These are phyloP conservation scores for Dolichomitus sp. DNA, from an alignment of 2,888 invertebrate genomes.

Conservation along the genomic window DNA sequence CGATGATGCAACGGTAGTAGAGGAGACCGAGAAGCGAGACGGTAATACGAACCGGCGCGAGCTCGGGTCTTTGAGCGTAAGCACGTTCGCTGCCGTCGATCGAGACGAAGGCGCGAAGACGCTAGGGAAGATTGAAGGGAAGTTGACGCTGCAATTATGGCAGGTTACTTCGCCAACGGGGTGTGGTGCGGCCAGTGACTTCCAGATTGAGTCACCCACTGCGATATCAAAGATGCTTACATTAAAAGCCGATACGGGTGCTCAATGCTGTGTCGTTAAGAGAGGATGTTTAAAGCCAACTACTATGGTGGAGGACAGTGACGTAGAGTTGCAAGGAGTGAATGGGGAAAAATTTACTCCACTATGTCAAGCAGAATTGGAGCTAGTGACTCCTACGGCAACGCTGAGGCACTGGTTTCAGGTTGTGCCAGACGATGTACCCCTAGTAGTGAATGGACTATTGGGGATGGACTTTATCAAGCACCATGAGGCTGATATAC, in stretches of 20 bases:
- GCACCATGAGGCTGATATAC: not conserved
- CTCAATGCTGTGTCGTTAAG: too few relatives aligned
- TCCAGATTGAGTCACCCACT: not conserved
- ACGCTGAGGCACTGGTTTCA: not conserved
- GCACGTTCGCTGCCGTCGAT: too few relatives aligned
- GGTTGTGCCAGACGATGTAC: not conserved
- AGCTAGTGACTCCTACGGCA: not conserved
- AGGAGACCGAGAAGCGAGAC: too few relatives aligned
- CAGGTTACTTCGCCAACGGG: not conserved
- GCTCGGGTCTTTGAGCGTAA: too few relatives aligned
- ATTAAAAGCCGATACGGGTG: too few relatives aligned
- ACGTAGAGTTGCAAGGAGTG: not conserved
- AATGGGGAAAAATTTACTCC: not conserved
- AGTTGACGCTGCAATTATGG: not conserved
- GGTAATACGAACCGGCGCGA: too few relatives aligned
- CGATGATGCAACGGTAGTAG: not conserved
- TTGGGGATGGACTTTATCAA: not conserved
- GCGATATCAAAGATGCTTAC: not conserved
- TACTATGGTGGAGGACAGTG: not conserved
- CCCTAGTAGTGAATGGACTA: not conserved
- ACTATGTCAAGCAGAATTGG: not conserved
- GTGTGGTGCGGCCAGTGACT: not conserved
- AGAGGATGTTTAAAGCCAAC: too few relatives aligned
- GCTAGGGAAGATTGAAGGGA: not conserved
- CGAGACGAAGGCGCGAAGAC: too few relatives aligned